A percentile compares a stretch with the other conserved stretches of the same genome.
phyloP scores from a whole-genome alignment of 2,888 invertebrate genomes.

The Crocallis elinguaria region DNA sequence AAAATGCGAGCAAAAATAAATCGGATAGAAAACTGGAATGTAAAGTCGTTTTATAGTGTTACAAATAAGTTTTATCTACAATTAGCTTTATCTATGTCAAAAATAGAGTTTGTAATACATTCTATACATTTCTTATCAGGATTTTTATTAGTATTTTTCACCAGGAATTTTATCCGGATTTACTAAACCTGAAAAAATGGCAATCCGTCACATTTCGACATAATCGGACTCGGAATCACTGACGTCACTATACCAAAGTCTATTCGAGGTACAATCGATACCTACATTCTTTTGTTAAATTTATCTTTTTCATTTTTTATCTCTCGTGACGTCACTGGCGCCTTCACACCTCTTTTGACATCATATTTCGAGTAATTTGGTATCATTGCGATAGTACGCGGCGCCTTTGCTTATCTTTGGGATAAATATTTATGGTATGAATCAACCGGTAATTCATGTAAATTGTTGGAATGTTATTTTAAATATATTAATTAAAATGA shows the following conservation, averaged over 20 bases:
- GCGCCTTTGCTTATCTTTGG: conserved; percentile 42
- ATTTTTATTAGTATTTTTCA: too few species aligned
- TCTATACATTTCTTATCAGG: too few species aligned
- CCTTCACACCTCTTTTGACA: conserved; percentile 35
- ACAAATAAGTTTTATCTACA: too few species aligned
- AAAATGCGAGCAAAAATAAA: too few species aligned
- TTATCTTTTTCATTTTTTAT: conserved; percentile 20
- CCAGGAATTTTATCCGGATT: too few species aligned
- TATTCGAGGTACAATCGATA: not conserved
- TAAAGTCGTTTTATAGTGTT: too few species aligned
- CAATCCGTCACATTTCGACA: not conserved
- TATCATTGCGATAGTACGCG: conserved; percentile 33
- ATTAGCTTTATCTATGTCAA: too few species aligned
- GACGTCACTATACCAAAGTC: conserved; percentile 10
- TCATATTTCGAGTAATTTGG: conserved; percentile 29
- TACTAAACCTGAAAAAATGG: not conserved
- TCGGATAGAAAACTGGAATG: too few species aligned
- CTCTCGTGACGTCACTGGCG: conserved; percentile 18
- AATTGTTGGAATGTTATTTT: not conserved
- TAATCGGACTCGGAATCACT: not conserved
- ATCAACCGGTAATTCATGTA: conserved; percentile 23
- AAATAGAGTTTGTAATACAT: too few species aligned
- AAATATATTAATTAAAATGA: not conserved
- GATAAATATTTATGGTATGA: conserved; percentile 43
- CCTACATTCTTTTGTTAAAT: conserved; percentile 21